Evolutionary conservation across 2,113 vertebrate genomes (phyloP).

Genomic region (Nothobranchius furzeri): DNA sequence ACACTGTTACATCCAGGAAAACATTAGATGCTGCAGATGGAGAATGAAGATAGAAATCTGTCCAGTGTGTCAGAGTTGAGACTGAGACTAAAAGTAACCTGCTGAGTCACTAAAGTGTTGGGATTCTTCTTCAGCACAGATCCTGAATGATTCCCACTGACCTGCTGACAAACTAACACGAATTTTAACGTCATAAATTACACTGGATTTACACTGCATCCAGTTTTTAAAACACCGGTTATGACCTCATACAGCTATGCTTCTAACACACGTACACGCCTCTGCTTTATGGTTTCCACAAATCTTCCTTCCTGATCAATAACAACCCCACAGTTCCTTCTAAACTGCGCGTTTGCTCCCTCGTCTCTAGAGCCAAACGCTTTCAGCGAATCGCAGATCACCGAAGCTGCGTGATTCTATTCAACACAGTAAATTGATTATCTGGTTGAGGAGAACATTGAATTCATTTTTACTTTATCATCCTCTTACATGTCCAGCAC

Average conservation of each 20-base stretch:
- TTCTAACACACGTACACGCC: conserved; percentile 14
- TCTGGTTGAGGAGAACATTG: conserved; percentile 49
- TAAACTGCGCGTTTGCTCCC: conserved; percentile 54
- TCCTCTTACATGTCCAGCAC: conserved; percentile 36
- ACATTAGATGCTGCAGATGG: conserved; percentile 40
- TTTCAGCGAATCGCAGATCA: conserved; percentile 43
- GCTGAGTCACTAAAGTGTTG: not conserved
- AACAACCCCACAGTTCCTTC: conserved; percentile 57
- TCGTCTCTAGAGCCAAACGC: conserved; percentile 15
- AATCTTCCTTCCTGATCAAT: conserved; percentile 63
- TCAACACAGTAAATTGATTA: conserved; percentile 64
- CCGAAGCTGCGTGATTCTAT: conserved; percentile 25
- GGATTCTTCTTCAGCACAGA: not conserved
- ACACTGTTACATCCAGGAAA: conserved; percentile 22
- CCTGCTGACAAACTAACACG: not conserved
- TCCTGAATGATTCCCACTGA: not conserved
- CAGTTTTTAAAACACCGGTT: conserved; percentile 30
- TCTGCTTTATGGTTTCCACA: conserved; percentile 47
- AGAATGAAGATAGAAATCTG: conserved; percentile 27
- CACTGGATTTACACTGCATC: not conserved
- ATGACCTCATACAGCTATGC: conserved; percentile 11
- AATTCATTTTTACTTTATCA: conserved; percentile 61
- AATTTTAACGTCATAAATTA: not conserved
- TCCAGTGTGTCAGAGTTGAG: conserved; percentile 26
- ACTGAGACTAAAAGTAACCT: conserved; percentile 15